These are phyloP conservation scores for Himalopsyche anomala DNA, from an alignment of 2,888 invertebrate genomes.

Conservation along the genomic window DNA sequence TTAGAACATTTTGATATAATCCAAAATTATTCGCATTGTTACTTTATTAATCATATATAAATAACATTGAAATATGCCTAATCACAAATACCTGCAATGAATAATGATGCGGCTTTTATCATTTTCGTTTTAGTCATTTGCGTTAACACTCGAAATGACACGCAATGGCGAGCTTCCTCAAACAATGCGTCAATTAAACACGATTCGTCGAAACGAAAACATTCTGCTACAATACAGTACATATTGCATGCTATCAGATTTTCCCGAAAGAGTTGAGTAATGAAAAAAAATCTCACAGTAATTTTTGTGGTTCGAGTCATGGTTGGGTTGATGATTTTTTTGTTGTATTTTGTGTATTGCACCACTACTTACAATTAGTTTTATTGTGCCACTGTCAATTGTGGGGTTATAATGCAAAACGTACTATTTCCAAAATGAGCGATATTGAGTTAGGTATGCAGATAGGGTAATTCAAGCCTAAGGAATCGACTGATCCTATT, in stretches of 20 bases:
- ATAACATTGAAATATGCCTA: too few species aligned
- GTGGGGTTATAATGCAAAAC: too few species aligned
- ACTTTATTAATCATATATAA: too few species aligned
- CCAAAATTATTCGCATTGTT: too few species aligned
- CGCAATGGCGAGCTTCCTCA: constrained; percentile 40
- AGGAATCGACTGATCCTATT: too few species aligned
- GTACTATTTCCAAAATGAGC: too few species aligned
- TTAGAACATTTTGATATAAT: too few species aligned
- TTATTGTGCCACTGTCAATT: too few species aligned
- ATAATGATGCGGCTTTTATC: background rate
- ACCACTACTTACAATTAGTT: too few species aligned
- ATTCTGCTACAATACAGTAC: background rate
- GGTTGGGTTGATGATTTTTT: background rate
- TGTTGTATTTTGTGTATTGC: background rate
- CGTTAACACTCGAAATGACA: constrained; percentile 18
- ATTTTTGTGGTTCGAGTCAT: background rate
- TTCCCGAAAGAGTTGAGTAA: constrained; percentile 13
- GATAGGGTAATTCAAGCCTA: too few species aligned
- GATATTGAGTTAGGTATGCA: too few species aligned
- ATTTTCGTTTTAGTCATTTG: background rate
- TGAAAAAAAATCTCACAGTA: background rate
- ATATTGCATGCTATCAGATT: background rate
- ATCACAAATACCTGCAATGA: background rate
- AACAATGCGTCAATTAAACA: constrained; percentile 33
- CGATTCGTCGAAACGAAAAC: constrained; percentile 1